Base-by-base conservation (phyloP, 2,888 invertebrate genomes). In the Aporophyla nigra region DNA sequence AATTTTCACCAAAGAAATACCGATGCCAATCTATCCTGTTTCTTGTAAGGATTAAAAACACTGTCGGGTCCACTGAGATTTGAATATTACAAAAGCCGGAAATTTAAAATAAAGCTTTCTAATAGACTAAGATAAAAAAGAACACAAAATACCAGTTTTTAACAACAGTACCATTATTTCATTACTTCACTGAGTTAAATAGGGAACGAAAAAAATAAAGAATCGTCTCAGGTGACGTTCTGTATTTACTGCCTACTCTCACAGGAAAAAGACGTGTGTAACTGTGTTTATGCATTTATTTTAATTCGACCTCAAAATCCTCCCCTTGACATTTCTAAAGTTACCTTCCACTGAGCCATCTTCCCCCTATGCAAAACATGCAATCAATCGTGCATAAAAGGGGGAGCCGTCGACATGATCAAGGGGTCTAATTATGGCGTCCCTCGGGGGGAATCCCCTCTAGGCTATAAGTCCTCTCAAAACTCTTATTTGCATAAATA, bases 401-500 rank as follows among this genome's bases (percentile, higher is more conserved):
- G n/a, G 14, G 53, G 53, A 27, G 2, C 54, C 12, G 24, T 19
- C 21, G 62, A 56, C 54, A 71, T 14, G 49, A 49, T n/a, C 40
- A 78, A 71, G 14, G 7, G 27, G 33, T 79, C 49, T 70, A 77
- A 79, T 71, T 51, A 56, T 79, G 62, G 56, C 54, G 71, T 78
- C 49, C 51, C 19, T 21, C 7, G 6, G 19, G 33, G n/a, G 40
- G 14, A 24, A 40, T 27, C 16, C 19, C 40, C 2, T 43, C 71
- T 46, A 33, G 56, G 12, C 51, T 56, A 19, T 79, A 51, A 79
- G 63, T 71, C 56, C 43, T 71, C 56, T 33, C n/a, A 33, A 62
- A 79, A 79, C 72, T 71, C 79, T 71, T 62, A 77, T 77, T 77
- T 79, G 80, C 79, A 33, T 77, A 63, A 71, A 79, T 77, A 79